Conservation (phyloP, 2,113 vertebrate genomes). For the Calyptommatus sinebrachiatus region DNA sequence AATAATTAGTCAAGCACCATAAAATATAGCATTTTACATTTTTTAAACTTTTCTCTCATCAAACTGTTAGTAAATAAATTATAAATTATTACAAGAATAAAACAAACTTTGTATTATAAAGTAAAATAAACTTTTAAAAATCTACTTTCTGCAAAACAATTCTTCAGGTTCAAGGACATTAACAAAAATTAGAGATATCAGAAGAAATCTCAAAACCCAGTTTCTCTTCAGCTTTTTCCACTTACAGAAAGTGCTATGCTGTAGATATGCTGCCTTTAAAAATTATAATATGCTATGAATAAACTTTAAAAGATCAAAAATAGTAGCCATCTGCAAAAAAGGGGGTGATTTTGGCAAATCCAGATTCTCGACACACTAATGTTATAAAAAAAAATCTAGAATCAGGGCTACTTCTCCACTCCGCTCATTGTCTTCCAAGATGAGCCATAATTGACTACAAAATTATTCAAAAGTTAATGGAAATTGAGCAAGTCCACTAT, state of each 20-base stretch:
- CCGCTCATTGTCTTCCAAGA: slow-evolving; percentile 12
- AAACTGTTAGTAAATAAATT: slow-evolving; percentile 64
- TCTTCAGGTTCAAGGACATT: slow-evolving; percentile 56
- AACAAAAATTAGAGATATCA: slow-evolving; percentile 59
- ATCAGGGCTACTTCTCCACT: slow-evolving; percentile 39
- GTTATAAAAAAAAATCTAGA: slow-evolving; percentile 43
- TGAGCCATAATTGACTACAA: background rate
- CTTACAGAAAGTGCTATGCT: slow-evolving; percentile 56
- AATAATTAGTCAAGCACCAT: slow-evolving; percentile 62
- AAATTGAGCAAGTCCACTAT: background rate
- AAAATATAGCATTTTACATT: slow-evolving; percentile 66
- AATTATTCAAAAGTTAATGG: background rate
- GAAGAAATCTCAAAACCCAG: slow-evolving; percentile 57
- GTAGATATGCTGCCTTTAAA: slow-evolving; percentile 56
- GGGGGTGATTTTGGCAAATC: slow-evolving; percentile 63
- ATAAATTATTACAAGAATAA: slow-evolving; percentile 73
- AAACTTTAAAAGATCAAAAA: slow-evolving; percentile 79
- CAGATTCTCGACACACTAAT: slow-evolving; percentile 47
- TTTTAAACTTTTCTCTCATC: slow-evolving; percentile 62
- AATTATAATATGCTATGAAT: slow-evolving; percentile 60
- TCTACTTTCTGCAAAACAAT: slow-evolving; percentile 59
- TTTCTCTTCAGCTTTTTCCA: slow-evolving; percentile 55
- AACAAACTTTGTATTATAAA: slow-evolving; percentile 54
- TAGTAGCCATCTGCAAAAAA: slow-evolving; percentile 70
- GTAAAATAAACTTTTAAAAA: slow-evolving; percentile 61